Evolutionary conservation across 2,113 vertebrate species (phyloP).

Genomic region (Cyphomyrus discorhynchus): DNA sequence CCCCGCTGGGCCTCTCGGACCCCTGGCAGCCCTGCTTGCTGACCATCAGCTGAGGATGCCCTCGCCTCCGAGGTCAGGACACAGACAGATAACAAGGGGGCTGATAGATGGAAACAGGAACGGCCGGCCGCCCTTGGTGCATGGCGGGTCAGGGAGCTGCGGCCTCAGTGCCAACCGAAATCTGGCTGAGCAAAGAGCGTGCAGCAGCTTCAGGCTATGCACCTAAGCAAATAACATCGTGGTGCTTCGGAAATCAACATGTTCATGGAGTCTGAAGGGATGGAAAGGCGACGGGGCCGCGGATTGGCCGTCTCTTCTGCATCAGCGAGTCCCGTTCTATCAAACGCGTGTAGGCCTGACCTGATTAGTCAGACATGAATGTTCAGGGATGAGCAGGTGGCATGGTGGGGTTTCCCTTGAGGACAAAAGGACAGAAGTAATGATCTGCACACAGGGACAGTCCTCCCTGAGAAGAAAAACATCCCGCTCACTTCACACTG

Average conservation of each 20-base stretch:
- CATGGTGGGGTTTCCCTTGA: background rate
- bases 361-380: background rate
- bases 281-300: too few relatives aligned
- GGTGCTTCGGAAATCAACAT: too few relatives aligned
- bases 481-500: background rate
- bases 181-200: too few relatives aligned
- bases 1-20: background rate
- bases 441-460: background rate
- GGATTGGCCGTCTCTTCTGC: background rate
- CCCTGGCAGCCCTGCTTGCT: background rate
- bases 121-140: too few relatives aligned
- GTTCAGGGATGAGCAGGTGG: background rate
- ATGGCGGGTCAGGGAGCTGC: background rate
- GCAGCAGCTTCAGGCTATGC: too few relatives aligned
- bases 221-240: too few relatives aligned
- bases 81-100: background rate
- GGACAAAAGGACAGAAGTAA: background rate
- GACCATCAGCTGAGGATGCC: background rate
- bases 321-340: background rate
- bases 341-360: background rate
- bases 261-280: too few relatives aligned
- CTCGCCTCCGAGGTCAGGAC: background rate
- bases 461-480: background rate
- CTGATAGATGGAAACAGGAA: background rate
- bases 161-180: too few relatives aligned